A percentile compares a stretch with the other conserved stretches of the same genome.
These are phyloP conservation scores for Cydia amplana DNA, from an alignment of 1,140 invertebrate genomes.

Conservation along the genomic window DNA sequence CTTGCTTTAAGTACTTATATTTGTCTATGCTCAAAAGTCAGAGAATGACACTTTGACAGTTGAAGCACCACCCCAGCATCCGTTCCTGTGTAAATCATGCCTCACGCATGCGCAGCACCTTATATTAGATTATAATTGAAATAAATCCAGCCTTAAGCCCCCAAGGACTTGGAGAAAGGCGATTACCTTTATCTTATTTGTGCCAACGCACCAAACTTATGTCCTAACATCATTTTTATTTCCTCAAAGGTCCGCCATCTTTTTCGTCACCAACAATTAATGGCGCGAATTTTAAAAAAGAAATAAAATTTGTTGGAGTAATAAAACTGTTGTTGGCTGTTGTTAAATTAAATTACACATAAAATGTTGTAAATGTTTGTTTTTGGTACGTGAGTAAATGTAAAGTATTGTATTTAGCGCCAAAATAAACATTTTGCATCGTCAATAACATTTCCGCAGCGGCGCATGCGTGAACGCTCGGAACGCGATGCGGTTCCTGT, in stretches of 20 bases:
- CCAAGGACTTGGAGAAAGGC: constrained; percentile 51
- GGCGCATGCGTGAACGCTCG: constrained; percentile 62
- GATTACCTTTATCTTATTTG: constrained; percentile 53
- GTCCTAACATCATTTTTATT: constrained; percentile 24
- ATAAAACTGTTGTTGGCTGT: not conserved
- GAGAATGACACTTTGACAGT: not conserved
- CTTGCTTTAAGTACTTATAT: too few species aligned
- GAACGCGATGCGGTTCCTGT: constrained; percentile 52
- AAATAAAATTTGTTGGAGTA: not conserved
- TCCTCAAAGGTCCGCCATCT: not conserved
- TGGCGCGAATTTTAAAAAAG: not conserved
- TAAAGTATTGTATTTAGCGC: constrained; percentile 51
- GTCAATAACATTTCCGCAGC: constrained; percentile 51
- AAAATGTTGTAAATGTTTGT: not conserved
- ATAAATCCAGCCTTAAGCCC: constrained; percentile 69
- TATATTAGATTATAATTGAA: constrained; percentile 74
- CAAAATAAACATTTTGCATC: constrained; percentile 78
- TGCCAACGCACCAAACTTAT: constrained; percentile 33
- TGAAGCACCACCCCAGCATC: not conserved
- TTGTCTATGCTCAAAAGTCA: too few species aligned
- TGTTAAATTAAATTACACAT: not conserved
- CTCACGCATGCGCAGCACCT: constrained; percentile 60
- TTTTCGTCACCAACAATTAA: not conserved
- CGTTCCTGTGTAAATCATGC: constrained; percentile 56
- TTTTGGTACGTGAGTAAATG: not conserved